phyloP scores from a whole-genome alignment of 2,797 vertebrate genomes.

The Triplophysa yarkandensis region DNA sequence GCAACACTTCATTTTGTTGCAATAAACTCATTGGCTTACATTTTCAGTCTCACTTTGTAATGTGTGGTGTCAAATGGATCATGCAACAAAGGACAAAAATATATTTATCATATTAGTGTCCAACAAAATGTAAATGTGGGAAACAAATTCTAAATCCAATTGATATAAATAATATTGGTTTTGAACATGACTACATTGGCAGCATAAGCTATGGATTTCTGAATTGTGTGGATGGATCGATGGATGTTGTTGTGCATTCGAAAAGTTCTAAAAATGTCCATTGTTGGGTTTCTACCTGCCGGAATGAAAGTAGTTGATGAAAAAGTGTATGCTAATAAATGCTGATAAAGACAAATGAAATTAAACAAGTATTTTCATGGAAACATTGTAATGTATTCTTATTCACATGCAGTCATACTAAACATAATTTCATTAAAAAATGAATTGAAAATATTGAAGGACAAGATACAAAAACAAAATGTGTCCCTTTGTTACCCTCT shows the following conservation, averaged over 20 bases:
- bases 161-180: neutral
- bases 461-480: too few species aligned
- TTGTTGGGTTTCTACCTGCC: neutral
- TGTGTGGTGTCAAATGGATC: neutral
- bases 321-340: conserved; percentile 11
- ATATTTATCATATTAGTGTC: neutral
- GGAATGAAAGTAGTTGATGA: neutral
- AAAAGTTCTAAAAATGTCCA: neutral
- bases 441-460: too few species aligned
- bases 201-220: neutral
- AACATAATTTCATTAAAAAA: neutral
- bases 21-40: neutral
- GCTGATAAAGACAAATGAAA: conserved; percentile 1
- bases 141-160: neutral
- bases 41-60: neutral
- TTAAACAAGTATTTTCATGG: conserved; percentile 31
- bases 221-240: neutral
- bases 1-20: conserved; percentile 2
- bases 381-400: neutral
- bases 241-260: neutral
- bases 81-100: neutral
- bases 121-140: neutral
- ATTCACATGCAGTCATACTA: neutral
- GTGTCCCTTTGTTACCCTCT: too few species aligned
- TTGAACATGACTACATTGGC: neutral